These are phyloP conservation scores for Chromis chromis DNA, from an alignment of 2,797 vertebrate species.

Conservation along the genomic window DNA sequence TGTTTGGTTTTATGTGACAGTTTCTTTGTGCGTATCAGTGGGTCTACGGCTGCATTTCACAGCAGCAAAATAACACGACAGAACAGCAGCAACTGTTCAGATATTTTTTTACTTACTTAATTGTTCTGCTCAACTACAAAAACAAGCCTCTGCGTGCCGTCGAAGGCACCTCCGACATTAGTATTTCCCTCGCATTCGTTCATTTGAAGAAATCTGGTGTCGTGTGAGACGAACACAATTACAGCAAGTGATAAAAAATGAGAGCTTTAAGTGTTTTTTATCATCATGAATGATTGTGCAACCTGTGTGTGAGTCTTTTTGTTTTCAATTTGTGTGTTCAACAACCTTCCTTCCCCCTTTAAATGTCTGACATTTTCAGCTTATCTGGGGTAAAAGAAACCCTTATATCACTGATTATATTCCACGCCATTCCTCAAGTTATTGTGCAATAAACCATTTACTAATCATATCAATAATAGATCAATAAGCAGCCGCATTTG, in stretches of 20 bases:
- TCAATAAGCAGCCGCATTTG: slow-evolving; percentile 42
- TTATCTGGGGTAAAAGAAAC: not conserved
- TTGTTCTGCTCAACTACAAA: not conserved
- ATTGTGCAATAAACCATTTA: slow-evolving; percentile 25
- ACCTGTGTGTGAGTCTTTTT: not conserved
- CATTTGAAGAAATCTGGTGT: not conserved
- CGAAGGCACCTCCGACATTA: slow-evolving; percentile 14
- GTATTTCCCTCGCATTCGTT: not conserved
- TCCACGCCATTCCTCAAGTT: not conserved
- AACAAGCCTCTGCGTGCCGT: slow-evolving; percentile 5
- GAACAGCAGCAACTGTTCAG: slow-evolving; percentile 46
- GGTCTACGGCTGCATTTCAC: slow-evolving; percentile 56
- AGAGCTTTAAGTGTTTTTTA: not conserved
- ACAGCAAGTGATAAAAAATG: not conserved
- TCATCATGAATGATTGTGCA: not conserved
- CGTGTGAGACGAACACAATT: not conserved
- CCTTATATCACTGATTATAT: not conserved
- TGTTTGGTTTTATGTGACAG: slow-evolving; percentile 69
- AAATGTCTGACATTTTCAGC: not conserved
- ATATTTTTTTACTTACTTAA: slow-evolving; percentile 32
- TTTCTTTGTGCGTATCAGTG: slow-evolving; percentile 60
- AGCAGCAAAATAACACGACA: slow-evolving; percentile 52
- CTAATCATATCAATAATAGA: slow-evolving; percentile 39
- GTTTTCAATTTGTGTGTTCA: not conserved
- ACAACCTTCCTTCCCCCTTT: not conserved